phyloP scores from a whole-genome alignment of 2,888 invertebrate species.

The Mamestra brassicae region DNA sequence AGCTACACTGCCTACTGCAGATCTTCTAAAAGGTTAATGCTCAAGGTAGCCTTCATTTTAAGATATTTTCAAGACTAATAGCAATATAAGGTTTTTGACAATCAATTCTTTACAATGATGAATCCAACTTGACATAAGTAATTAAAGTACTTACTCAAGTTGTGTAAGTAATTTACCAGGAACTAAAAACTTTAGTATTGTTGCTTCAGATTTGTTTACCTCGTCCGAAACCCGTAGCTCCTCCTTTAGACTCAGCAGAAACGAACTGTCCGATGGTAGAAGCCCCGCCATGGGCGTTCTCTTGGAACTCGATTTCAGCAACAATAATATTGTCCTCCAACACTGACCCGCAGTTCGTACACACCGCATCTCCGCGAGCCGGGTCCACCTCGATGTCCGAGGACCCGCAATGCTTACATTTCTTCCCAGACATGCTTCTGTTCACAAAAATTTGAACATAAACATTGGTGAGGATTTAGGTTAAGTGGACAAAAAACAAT shows the following conservation, averaged over 20 bases:
- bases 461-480: conserved; percentile 48
- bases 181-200: neutral
- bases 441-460: conserved; percentile 41
- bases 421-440: conserved; percentile 91
- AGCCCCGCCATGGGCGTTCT: conserved; percentile 96
- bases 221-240: conserved; percentile 95
- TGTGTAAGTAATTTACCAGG: neutral
- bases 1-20: neutral
- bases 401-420: conserved; percentile 96
- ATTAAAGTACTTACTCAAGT: neutral
- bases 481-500: conserved; percentile 29
- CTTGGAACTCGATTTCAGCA: conserved; percentile 98
- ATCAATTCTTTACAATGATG: too few species aligned
- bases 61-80: too few species aligned
- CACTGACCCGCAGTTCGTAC: conserved; percentile 98
- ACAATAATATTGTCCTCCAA: conserved; percentile 99
- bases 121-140: neutral
- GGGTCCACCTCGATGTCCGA: conserved; percentile 98
- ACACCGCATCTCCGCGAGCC: conserved; percentile 98
- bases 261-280: conserved; percentile 98
- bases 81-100: too few species aligned
- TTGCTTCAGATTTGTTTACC: conserved; percentile 77
- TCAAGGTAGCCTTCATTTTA: too few species aligned
- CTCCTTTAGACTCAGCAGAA: conserved; percentile 96
- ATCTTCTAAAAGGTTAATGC: neutral